These are phyloP conservation scores for Telmatherina bonti DNA, from an alignment of 2,797 vertebrate genomes.

Conservation along the genomic window DNA sequence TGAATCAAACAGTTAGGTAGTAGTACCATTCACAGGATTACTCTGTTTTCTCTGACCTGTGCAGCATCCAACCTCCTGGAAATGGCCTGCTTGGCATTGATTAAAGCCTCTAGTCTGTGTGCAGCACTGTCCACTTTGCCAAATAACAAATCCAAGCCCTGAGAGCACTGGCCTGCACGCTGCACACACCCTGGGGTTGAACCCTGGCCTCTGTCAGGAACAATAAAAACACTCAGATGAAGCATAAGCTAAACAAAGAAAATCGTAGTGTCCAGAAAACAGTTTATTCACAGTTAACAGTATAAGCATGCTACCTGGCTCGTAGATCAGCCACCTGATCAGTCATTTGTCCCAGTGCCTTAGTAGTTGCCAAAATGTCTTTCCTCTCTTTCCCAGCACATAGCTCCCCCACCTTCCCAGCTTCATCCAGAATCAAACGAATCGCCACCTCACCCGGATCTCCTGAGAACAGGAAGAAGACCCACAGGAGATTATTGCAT, in stretches of 20 bases:
- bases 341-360: conserved; percentile 93
- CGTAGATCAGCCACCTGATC: conserved; percentile 94
- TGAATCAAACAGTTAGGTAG: background rate
- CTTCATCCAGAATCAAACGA: conserved; percentile 94
- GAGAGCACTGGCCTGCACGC: conserved; percentile 93
- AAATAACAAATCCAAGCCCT: conserved; percentile 94
- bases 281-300: background rate
- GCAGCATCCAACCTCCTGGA: conserved; percentile 95
- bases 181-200: conserved; percentile 77
- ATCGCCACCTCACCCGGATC: conserved; percentile 93
- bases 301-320: conserved; percentile 83
- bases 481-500: conserved; percentile 4
- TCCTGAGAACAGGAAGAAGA: conserved; percentile 75
- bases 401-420: conserved; percentile 96
- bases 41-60: conserved; percentile 84
- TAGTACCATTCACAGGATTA: conserved; percentile 29
- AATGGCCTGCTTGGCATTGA: conserved; percentile 95
- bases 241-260: background rate
- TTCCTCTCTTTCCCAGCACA: conserved; percentile 96
- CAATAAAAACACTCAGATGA: conserved; percentile 30
- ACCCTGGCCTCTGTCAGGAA: conserved; percentile 74
- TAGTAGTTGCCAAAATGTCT: conserved; percentile 93
- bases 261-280: background rate
- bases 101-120: conserved; percentile 94
- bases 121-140: conserved; percentile 95